Evolutionary conservation across 2,797 vertebrate species (phyloP).

Genomic region (Epinephelus awoara): DNA sequence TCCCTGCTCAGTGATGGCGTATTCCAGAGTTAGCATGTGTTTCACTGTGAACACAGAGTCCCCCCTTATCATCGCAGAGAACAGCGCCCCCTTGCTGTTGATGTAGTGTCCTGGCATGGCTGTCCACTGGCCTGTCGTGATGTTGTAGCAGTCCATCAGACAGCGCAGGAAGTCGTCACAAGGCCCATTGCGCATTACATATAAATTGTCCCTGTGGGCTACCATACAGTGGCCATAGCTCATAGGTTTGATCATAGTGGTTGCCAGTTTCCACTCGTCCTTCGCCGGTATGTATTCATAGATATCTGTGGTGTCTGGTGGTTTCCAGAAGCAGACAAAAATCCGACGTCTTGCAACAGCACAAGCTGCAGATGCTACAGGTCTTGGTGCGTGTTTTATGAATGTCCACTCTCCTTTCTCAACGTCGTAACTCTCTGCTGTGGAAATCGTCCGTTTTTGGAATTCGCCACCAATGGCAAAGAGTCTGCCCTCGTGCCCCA

Average conservation of each 20-base stretch:
- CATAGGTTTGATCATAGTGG: slow-evolving; percentile 90
- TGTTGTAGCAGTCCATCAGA: slow-evolving; percentile 93
- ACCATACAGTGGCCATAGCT: slow-evolving; percentile 99
- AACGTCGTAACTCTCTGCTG: slow-evolving; percentile 89
- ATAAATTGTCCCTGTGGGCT: slow-evolving; percentile 93
- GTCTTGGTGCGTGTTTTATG: slow-evolving; percentile 88
- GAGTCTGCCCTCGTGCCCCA: slow-evolving; percentile 88
- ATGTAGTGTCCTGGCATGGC: slow-evolving; percentile 92
- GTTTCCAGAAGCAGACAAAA: slow-evolving; percentile 95
- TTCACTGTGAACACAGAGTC: slow-evolving; percentile 95
- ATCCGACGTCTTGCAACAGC: slow-evolving; percentile 90
- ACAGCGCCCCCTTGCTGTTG: slow-evolving; percentile 97
- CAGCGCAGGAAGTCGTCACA: slow-evolving; percentile 94
- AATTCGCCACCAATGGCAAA: slow-evolving; percentile 93
- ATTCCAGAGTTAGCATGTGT: slow-evolving; percentile 92
- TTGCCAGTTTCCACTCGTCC: slow-evolving; percentile 87
- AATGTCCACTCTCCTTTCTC: slow-evolving; percentile 88
- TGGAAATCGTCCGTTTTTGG: slow-evolving; percentile 86
- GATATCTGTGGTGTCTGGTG: slow-evolving; percentile 92
- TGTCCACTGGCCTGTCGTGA: slow-evolving; percentile 93
- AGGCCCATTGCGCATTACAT: slow-evolving; percentile 96
- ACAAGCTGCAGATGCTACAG: slow-evolving; percentile 88
- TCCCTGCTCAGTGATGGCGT: slow-evolving; percentile 84
- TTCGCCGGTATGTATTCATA: slow-evolving; percentile 87
- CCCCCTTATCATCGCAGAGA: slow-evolving; percentile 90